Base-by-base conservation (phyloP, 2,797 vertebrate genomes). In the Lycodopsis pacificus region DNA sequence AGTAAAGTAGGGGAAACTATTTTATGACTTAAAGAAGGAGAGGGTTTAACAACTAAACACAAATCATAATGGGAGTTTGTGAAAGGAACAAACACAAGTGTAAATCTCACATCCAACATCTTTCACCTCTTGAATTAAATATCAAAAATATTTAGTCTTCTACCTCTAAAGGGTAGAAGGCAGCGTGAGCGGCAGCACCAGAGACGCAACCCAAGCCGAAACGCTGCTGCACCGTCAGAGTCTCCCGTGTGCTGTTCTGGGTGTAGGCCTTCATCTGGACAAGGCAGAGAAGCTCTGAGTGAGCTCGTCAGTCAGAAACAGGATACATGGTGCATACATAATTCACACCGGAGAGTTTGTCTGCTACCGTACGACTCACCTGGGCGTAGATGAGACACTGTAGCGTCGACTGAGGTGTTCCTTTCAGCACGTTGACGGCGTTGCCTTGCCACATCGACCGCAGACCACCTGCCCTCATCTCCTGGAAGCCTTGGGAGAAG, bases 81-180 rank as follows among this genome's bases (percentile, higher is more conserved):
- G 14, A 44, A 22, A 42, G 13, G 6, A 32, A 9, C 2, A 38
- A 64, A 48, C 11, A 2, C 2, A 2, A 0, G 22, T 10, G n/a
- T 13, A 27, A 61, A 27, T 71, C 14, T 59, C 42, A 36, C 40
- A 34, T 17, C 14, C 19, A 2, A 6, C 48, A 56, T 27, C 27
- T 34, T 57, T 15, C 27, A 58, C 54, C 17, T 58, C 13, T 70
- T 44, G 13, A 27, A 67, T 25, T 42, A 57, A 27, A n/a, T 20
- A 0, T 57, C 30, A 4, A 1, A 30, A 34, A 20, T 11, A 70
- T 86, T 85, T 81, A 85, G 88, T 90, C n/a, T n/a, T n/a, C n/a
- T n/a, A 96, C 95, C 95, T 96, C 95, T 89, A 96, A 91, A 25
- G 95, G 95, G 83, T 95, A 96, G 92, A 96, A 96, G 74, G 80